Evolutionary conservation across 35 echinoderm and acorn worm species (phyloP).

Genomic region (Heliocidaris tuberculata): DNA sequence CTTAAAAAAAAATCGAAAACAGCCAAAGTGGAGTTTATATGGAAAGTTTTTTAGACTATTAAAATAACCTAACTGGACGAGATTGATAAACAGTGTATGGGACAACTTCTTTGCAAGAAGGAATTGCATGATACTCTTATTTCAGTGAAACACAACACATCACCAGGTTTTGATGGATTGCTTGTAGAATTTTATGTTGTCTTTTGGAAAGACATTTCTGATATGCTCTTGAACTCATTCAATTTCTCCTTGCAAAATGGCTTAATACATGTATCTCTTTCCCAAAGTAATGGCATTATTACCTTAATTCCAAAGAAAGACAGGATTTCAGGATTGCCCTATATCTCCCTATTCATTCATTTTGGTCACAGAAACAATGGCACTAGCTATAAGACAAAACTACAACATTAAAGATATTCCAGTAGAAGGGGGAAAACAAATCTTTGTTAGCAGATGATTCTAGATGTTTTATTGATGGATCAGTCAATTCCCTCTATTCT

Average conservation of each 20-base stretch:
- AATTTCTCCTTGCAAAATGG: constrained; percentile 44
- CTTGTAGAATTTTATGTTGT: constrained; percentile 42
- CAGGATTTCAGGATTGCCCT: constrained; percentile 13
- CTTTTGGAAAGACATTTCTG: constrained; percentile 49
- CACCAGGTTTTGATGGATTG: constrained; percentile 52
- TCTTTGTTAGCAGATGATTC: constrained; percentile 18
- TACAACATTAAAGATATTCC: constrained; percentile 20
- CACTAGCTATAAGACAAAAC: constrained; percentile 21
- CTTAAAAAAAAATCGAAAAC: background rate
- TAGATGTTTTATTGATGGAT: background rate
- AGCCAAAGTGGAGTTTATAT: background rate
- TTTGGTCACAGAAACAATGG: constrained; percentile 10
- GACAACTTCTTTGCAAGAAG: background rate
- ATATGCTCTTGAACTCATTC: constrained; percentile 20
- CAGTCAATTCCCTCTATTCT: background rate
- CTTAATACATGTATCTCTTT: background rate
- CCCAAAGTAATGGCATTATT: constrained; percentile 36
- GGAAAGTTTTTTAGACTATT: background rate
- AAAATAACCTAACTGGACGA: background rate
- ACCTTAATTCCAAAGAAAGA: constrained; percentile 52
- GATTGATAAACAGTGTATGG: constrained; percentile 25
- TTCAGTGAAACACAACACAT: constrained; percentile 49
- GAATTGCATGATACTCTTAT: constrained; percentile 43
- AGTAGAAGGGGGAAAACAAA: background rate
- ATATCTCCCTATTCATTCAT: background rate